Evolutionary conservation across 2,113 vertebrate species (phyloP).

Genomic region (Periophthalmodon schlosseri): DNA sequence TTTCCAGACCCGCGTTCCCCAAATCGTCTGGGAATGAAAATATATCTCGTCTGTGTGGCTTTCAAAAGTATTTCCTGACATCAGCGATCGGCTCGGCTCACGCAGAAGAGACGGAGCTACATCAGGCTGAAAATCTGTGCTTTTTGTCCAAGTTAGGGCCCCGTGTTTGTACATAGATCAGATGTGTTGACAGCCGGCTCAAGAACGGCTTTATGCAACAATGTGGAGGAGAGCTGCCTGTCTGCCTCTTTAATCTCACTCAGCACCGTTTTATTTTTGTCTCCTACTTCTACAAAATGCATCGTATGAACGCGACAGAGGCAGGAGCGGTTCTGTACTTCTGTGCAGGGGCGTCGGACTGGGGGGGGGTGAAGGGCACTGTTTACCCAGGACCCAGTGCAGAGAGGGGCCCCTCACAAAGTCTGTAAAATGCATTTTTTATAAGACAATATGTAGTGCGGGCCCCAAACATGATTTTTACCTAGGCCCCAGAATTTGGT

Average conservation of each 20-base stretch:
- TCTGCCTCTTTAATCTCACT: conserved; percentile 14
- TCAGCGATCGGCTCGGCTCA: conserved; percentile 27
- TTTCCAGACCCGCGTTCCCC: conserved; percentile 39
- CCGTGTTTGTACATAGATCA: conserved; percentile 52
- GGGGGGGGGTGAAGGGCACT: too few species aligned
- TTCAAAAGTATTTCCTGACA: conserved; percentile 33
- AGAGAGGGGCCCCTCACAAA: too few species aligned
- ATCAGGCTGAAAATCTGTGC: conserved; percentile 28
- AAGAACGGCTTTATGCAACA: conserved; percentile 25
- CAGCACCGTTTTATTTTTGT: conserved; percentile 7
- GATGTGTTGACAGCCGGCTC: conserved; percentile 46
- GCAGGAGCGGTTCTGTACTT: too few species aligned
- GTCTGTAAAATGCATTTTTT: too few species aligned
- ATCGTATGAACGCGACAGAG: background rate
- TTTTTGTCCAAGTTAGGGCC: conserved; percentile 33
- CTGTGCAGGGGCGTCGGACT: too few species aligned
- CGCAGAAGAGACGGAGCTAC: conserved; percentile 25
- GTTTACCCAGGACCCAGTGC: too few species aligned
- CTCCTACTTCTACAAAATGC: background rate
- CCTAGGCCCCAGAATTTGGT: too few species aligned
- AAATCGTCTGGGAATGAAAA: conserved; percentile 42
- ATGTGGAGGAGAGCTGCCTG: conserved; percentile 28
- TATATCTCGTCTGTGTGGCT: conserved; percentile 33
- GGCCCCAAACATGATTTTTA: too few species aligned
- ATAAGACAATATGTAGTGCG: too few species aligned